phyloP scores from a whole-genome alignment of 2,113 vertebrate species.

The Esox niger region DNA sequence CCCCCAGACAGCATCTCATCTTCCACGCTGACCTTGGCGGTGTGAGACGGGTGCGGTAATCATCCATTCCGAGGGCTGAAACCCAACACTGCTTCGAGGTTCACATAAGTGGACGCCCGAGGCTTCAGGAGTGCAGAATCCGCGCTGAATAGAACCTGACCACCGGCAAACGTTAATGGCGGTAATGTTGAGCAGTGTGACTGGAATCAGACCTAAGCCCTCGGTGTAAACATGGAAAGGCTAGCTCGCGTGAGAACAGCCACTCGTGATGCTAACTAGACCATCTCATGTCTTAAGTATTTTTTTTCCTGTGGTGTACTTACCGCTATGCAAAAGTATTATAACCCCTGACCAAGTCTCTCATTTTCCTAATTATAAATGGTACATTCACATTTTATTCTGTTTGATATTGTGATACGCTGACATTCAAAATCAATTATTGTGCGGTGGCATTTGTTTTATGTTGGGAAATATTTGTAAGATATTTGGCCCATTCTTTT shows the following conservation, averaged over 20 bases:
- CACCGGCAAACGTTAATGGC: constrained; percentile 24
- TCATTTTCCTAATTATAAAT: no score
- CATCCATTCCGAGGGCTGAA: neutral
- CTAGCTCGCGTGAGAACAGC: constrained; percentile 7
- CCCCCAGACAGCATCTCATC: constrained; percentile 2
- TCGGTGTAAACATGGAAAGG: constrained; percentile 9
- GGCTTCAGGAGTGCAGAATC: neutral
- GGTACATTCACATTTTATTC: no score
- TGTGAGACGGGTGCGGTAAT: no score
- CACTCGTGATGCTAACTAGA: neutral
- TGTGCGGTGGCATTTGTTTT: no score
- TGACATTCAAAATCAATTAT: no score
- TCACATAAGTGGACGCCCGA: neutral
- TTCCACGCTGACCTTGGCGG: neutral
- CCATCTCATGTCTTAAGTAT: neutral
- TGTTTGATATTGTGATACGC: no score
- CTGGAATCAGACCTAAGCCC: constrained; percentile 20
- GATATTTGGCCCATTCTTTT: no score
- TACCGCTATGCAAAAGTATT: no score
- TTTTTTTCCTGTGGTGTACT: no score
- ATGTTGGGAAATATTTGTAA: no score
- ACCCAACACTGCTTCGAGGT: neutral
- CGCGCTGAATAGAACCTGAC: constrained; percentile 14
- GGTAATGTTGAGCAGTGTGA: neutral
- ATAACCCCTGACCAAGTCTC: no score